Evolutionary conservation across 2,888 invertebrate species (phyloP).

Genomic region (Ormyrus thymus): DNA sequence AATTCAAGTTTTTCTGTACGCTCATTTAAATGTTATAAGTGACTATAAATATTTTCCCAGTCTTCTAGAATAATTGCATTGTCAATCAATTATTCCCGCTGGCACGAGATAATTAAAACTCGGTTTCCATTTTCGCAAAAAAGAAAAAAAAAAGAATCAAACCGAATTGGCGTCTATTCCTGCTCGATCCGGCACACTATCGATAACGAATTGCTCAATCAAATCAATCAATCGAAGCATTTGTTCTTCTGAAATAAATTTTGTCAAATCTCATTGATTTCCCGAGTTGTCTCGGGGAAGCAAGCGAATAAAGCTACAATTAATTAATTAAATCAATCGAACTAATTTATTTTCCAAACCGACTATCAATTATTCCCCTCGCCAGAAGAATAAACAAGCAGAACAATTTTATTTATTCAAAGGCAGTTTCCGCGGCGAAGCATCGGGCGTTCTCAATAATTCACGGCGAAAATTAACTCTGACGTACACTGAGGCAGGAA

Average conservation of each 20-base stretch:
- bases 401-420: too few species aligned
- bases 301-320: too few species aligned
- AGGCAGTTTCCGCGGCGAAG: too few species aligned
- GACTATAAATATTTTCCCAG: constrained; percentile 20
- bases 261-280: not conserved
- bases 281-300: too few species aligned
- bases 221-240: constrained; percentile 3
- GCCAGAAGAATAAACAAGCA: too few species aligned
- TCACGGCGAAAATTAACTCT: too few species aligned
- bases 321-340: too few species aligned
- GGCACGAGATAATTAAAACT: constrained; percentile 18
- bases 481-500: too few species aligned
- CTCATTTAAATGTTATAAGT: not conserved
- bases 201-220: constrained; percentile 26
- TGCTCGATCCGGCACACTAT: not conserved
- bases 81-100: constrained; percentile 10
- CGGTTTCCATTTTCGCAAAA: constrained; percentile 5
- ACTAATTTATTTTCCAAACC: too few species aligned
- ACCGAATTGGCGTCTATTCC: constrained; percentile 2
- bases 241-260: constrained; percentile 23
- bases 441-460: too few species aligned
- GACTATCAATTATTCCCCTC: too few species aligned
- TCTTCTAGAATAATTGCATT: constrained; percentile 5
- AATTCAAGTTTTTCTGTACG: constrained; percentile 18
- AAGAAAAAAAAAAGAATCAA: not conserved